A percentile compares a stretch with the other conserved stretches of the same genome.
These are phyloP conservation scores for Elmis aenea DNA, from an alignment of 2,888 invertebrate genomes.

Conservation along the genomic window DNA sequence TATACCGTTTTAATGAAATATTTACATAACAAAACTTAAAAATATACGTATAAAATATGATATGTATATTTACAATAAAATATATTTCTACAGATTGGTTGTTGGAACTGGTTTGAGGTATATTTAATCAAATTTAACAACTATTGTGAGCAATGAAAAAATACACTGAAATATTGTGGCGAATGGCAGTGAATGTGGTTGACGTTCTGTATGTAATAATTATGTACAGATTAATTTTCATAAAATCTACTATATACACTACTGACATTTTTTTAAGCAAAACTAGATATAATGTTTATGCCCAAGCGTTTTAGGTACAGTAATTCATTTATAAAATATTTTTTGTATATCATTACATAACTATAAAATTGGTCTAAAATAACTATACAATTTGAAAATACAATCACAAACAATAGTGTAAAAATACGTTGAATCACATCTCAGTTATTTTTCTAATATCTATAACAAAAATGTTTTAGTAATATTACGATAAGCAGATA, in stretches of 20 bases:
- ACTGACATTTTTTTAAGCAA: slow-evolving; percentile 15
- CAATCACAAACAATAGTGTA: slow-evolving; percentile 15
- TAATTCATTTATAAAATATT: slow-evolving; percentile 13
- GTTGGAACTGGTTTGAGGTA: slow-evolving; percentile 30
- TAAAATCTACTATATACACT: slow-evolving; percentile 18
- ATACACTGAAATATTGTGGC: slow-evolving; percentile 16
- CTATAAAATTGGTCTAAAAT: background rate
- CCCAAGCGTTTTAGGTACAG: slow-evolving; percentile 20
- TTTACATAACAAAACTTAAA: slow-evolving; percentile 25
- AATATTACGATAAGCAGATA: slow-evolving; percentile 14
- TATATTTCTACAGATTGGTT: slow-evolving; percentile 16
- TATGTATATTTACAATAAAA: slow-evolving; percentile 25
- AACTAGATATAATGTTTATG: slow-evolving; percentile 12
- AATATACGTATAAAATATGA: slow-evolving; percentile 21
- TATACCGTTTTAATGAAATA: slow-evolving; percentile 21
- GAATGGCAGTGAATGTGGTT: slow-evolving; percentile 25
- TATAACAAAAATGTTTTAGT: slow-evolving; percentile 10
- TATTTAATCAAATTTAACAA: slow-evolving; percentile 22
- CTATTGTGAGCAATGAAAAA: slow-evolving; percentile 24
- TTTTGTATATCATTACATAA: background rate
- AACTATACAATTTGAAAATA: background rate
- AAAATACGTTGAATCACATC: slow-evolving; percentile 17
- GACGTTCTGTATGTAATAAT: slow-evolving; percentile 8
- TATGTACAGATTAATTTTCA: slow-evolving; percentile 10
- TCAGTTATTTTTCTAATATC: slow-evolving; percentile 9